Base-by-base conservation (phyloP, 1,140 invertebrate genomes). In the Zaprionus lachaisei region DNA sequence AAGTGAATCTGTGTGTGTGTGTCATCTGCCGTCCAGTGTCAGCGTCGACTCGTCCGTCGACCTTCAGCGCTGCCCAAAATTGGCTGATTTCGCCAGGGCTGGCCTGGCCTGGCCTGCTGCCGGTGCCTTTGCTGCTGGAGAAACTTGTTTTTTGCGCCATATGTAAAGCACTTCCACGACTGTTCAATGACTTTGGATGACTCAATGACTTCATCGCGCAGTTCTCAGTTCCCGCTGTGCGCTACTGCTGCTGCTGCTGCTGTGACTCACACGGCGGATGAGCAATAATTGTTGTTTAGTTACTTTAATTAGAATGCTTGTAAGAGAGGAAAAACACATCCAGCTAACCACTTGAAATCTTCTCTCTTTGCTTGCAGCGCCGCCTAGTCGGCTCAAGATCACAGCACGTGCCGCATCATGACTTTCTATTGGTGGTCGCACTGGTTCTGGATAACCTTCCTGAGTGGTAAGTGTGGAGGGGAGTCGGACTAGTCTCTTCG, bases 401-500 rank as follows among this genome's bases (percentile, higher is more conserved):
- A 71, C 75, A 89, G 64, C 56, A 91, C 86, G 87, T 71, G 73
- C 49, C 77, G 76, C 93, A 94, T 94, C 94, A 95, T 95, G 95
- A 95, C 95, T 93, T 93, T 95, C 76, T 95, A 95, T 92, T 95
- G 94, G 95, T 95, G 95, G 94, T 95, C 95, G 93, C 95, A 95
- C 92, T 95, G 95, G 95, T 95, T 95, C 92, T 95, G 95, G 95
- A 94, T 95, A 94, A 95, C 95, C 75, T 71, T 67, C 24, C 67
- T 92, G 22, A 72, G 72, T 51, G 86, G 91, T 92, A 56, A 78
- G 83, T 67, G 6, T 34, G 9, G 4, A 34, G 5, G 9, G 2
- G 12, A 17, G 6, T 56, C 31, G 2, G 9, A 26, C 7, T 28
- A 34, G 6, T 1, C 26, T 24, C 15, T 2, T 5, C 2, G n/a